These are phyloP conservation scores for Bungarus multicinctus DNA, from an alignment of 2,113 vertebrate genomes.

Conservation along the genomic window DNA sequence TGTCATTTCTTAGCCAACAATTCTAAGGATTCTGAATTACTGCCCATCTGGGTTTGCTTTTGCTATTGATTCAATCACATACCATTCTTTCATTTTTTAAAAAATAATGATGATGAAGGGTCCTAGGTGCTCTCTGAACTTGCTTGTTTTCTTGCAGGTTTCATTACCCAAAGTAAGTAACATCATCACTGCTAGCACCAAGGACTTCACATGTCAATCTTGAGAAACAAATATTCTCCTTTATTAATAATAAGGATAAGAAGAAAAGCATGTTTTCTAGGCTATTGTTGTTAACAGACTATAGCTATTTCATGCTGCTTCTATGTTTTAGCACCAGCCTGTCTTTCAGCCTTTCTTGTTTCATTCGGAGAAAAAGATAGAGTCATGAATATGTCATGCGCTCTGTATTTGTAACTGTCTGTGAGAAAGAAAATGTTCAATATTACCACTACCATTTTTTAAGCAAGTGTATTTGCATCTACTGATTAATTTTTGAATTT, in stretches of 20 bases:
- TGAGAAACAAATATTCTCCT: not conserved
- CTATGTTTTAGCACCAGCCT: slow-evolving; percentile 12
- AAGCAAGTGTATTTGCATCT: not conserved
- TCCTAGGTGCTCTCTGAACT: not conserved
- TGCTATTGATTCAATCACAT: slow-evolving; percentile 35
- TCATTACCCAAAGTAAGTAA: not conserved
- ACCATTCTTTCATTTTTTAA: slow-evolving; percentile 14
- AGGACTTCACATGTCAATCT: not conserved
- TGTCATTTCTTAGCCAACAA: slow-evolving; percentile 21
- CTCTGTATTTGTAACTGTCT: not conserved
- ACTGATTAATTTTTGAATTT: not conserved
- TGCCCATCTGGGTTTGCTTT: slow-evolving; percentile 40
- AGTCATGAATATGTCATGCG: not conserved
- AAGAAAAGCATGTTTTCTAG: slow-evolving; percentile 41
- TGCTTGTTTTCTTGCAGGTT: not conserved
- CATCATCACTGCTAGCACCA: not conserved
- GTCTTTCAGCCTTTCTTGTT: slow-evolving; percentile 21
- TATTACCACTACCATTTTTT: not conserved
- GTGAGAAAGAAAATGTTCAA: slow-evolving; percentile 26
- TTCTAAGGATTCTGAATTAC: slow-evolving; percentile 54
- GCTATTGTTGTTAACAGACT: slow-evolving; percentile 38
- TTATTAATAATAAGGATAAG: not conserved
- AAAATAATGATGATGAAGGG: slow-evolving; percentile 9
- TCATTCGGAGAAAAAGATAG: slow-evolving; percentile 13
- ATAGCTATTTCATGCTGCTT: slow-evolving; percentile 50